These are phyloP conservation scores for Eupithecia centaureata DNA, from an alignment of 2,888 invertebrate species.

Conservation along the genomic window DNA sequence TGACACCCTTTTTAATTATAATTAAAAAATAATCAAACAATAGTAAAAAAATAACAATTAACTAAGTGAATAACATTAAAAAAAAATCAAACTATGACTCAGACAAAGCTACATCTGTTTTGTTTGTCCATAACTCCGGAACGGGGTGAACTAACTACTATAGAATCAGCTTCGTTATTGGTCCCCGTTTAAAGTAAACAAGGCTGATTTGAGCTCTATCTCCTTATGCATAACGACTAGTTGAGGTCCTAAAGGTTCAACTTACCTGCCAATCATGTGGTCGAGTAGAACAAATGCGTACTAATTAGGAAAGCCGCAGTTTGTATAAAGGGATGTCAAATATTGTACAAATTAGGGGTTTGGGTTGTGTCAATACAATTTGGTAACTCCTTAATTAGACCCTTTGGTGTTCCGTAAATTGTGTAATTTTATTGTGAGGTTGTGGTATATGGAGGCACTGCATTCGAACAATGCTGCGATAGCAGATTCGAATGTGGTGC, in stretches of 20 bases:
- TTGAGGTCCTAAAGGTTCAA: neutral
- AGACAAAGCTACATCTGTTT: constrained; percentile 10
- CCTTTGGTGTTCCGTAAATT: neutral
- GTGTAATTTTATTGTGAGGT: neutral
- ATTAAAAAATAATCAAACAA: constrained; percentile 1
- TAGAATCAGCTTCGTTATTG: neutral
- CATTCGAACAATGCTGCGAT: too few relatives aligned
- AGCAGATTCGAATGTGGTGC: too few relatives aligned
- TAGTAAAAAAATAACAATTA: constrained; percentile 8
- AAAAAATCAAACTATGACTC: constrained; percentile 5
- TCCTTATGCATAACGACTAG: neutral
- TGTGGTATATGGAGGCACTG: too few relatives aligned
- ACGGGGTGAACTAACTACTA: neutral
- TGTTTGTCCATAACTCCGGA: constrained; percentile 4
- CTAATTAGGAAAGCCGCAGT: constrained; percentile 2
- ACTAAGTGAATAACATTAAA: neutral
- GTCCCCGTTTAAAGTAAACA: neutral
- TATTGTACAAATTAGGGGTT: neutral
- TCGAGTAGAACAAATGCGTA: neutral
- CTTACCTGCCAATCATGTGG: neutral
- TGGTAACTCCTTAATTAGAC: neutral
- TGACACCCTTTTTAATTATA: neutral
- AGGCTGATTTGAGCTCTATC: neutral
- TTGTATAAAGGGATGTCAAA: neutral
- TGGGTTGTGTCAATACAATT: neutral